phyloP scores from a whole-genome alignment of 2,888 invertebrate genomes.

The Kuschelorhynchus macadamiae region DNA sequence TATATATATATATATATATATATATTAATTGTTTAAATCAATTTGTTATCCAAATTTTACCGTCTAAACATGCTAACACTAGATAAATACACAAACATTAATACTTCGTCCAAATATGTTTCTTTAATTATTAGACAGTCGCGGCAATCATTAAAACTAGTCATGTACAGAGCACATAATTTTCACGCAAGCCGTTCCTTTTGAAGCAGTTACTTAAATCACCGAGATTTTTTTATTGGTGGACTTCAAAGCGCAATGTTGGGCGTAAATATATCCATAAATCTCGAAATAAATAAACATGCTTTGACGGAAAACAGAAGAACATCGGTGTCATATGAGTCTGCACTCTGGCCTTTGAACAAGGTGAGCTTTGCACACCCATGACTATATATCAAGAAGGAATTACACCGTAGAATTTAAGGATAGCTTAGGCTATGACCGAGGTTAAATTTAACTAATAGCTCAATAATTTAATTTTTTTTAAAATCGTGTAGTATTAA shows the following conservation, averaged over 20 bases:
- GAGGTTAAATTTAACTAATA: too few relatives aligned
- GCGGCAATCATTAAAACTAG: neutral
- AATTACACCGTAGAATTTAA: too few relatives aligned
- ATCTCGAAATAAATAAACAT: constrained; percentile 55
- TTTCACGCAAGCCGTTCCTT: constrained; percentile 22
- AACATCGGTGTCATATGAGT: constrained; percentile 26
- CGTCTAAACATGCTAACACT: too few relatives aligned
- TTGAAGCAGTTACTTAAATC: constrained; percentile 35
- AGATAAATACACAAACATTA: too few relatives aligned
- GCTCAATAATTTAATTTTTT: too few relatives aligned
- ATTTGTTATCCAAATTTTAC: too few relatives aligned
- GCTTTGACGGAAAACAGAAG: constrained; percentile 34
- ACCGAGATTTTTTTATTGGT: constrained; percentile 32
- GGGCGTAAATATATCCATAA: constrained; percentile 53
- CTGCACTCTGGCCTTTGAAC: constrained; percentile 32
- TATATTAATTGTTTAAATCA: too few relatives aligned
- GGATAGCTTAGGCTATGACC: too few relatives aligned
- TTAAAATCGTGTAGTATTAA: too few relatives aligned
- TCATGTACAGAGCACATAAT: constrained; percentile 2
- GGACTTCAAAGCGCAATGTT: constrained; percentile 31
- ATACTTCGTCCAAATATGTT: too few relatives aligned
- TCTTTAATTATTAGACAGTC: too few relatives aligned
- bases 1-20: too few relatives aligned
- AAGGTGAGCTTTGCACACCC: constrained; percentile 28
- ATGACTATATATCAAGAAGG: constrained; percentile 19